Evolutionary conservation across 2,797 vertebrate species (phyloP).

Genomic region (Scomberomorus guttatus): DNA sequence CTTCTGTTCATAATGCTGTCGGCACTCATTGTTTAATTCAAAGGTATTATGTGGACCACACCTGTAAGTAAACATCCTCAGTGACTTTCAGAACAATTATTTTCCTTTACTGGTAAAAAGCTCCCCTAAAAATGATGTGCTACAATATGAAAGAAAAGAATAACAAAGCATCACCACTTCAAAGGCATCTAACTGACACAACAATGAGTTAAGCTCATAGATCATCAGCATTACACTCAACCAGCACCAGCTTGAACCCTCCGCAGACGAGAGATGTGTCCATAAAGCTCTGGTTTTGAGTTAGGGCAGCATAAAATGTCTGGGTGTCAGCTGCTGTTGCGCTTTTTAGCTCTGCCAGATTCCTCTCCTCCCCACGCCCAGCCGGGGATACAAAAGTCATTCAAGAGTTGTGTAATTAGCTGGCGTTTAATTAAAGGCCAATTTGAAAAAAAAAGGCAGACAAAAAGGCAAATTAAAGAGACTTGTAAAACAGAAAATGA

Average conservation of each 20-base stretch:
- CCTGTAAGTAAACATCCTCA: background rate
- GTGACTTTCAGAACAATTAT: background rate
- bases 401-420: constrained; percentile 82
- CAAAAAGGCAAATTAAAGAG: constrained; percentile 82
- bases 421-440: constrained; percentile 83
- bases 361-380: constrained; percentile 67
- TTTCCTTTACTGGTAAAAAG: background rate
- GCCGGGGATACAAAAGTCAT: constrained; percentile 69
- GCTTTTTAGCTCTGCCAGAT: constrained; percentile 74
- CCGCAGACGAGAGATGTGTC: constrained; percentile 49
- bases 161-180: background rate
- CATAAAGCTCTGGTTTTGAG: constrained; percentile 64
- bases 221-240: background rate
- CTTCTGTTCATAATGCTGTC: constrained; percentile 2
- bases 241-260: constrained; percentile 13
- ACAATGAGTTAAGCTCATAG: background rate
- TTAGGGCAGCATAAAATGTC: constrained; percentile 59
- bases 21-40: background rate
- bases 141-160: background rate
- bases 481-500: constrained; percentile 82
- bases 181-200: background rate
- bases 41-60: background rate
- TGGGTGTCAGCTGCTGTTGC: constrained; percentile 79
- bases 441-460: constrained; percentile 66
- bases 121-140: background rate